Conservation (phyloP, 2,797 vertebrate species). For the Danio albolineatus region DNA sequence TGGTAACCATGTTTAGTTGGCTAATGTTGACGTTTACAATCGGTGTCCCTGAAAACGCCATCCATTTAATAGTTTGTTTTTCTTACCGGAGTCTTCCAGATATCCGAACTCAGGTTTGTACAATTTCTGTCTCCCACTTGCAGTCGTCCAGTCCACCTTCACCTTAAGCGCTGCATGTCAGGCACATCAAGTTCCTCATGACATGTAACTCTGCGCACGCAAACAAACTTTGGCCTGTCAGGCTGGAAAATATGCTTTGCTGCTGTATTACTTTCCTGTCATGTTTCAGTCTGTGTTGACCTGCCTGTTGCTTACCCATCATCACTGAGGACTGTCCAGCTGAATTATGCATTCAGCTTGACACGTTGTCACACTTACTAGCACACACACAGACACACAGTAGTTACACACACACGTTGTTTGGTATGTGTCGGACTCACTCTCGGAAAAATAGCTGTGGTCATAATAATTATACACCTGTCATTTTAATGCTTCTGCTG, state of each 20-base stretch:
- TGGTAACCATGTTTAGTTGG: slow-evolving; percentile 1
- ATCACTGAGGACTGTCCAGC: slow-evolving; percentile 1
- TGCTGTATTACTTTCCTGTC: slow-evolving; percentile 24
- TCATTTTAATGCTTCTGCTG: neutral
- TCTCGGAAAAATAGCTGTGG: slow-evolving; percentile 18
- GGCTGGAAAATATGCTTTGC: slow-evolving; percentile 6
- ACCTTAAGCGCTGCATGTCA: neutral
- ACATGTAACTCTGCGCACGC: slow-evolving; percentile 22
- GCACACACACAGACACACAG: slow-evolving; percentile 38
- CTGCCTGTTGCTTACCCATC: slow-evolving; percentile 17
- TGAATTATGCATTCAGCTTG: slow-evolving; percentile 31
- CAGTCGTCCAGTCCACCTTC: slow-evolving; percentile 1
- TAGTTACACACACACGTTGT: slow-evolving; percentile 4
- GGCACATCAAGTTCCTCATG: neutral
- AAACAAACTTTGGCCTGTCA: slow-evolving; percentile 24
- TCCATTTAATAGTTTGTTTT: slow-evolving; percentile 5
- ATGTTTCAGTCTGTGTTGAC: slow-evolving; percentile 38
- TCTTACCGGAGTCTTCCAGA: neutral
- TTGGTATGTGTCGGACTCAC: neutral
- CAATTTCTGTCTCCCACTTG: slow-evolving; percentile 11
- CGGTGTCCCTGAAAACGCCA: neutral
- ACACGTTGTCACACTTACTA: slow-evolving; percentile 20
- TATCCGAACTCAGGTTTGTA: neutral
- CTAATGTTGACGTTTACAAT: neutral
- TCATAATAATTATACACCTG: slow-evolving; percentile 15